Conservation (phyloP, 2,113 vertebrate species). For the Oceanites oceanicus region DNA sequence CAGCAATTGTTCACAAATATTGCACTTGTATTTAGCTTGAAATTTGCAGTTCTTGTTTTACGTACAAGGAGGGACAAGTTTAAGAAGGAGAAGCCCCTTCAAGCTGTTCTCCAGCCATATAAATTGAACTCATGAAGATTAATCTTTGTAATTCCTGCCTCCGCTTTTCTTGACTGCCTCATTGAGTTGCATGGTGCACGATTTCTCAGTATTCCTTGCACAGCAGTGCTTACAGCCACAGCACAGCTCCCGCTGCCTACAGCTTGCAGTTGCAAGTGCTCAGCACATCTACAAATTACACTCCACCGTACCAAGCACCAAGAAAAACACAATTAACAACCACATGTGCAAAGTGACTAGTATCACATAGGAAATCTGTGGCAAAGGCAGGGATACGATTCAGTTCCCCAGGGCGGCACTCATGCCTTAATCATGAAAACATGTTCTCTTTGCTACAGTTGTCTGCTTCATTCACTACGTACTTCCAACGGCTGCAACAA, state of each 20-base stretch:
- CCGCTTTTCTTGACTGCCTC: neutral
- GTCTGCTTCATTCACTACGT: neutral
- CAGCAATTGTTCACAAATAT: neutral
- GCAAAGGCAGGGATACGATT: neutral
- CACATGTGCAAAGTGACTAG: neutral
- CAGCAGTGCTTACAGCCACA: neutral
- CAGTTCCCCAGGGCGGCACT: neutral
- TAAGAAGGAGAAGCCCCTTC: neutral
- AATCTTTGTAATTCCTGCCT: neutral
- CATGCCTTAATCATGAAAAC: constrained; percentile 15
- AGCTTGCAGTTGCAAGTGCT: neutral
- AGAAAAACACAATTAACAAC: neutral
- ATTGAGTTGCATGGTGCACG: neutral
- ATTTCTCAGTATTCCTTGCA: neutral
- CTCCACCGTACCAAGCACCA: neutral
- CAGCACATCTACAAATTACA: neutral
- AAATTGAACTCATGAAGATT: neutral
- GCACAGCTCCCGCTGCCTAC: constrained; percentile 13
- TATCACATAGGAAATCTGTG: neutral
- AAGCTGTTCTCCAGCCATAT: neutral
- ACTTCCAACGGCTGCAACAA: neutral
- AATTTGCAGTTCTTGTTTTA: neutral
- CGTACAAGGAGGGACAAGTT: neutral
- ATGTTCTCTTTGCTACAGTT: neutral
- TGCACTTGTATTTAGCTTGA: neutral